Evolutionary conservation across 1,140 invertebrate species (phyloP).

Genomic region (Drosophila hydei): DNA sequence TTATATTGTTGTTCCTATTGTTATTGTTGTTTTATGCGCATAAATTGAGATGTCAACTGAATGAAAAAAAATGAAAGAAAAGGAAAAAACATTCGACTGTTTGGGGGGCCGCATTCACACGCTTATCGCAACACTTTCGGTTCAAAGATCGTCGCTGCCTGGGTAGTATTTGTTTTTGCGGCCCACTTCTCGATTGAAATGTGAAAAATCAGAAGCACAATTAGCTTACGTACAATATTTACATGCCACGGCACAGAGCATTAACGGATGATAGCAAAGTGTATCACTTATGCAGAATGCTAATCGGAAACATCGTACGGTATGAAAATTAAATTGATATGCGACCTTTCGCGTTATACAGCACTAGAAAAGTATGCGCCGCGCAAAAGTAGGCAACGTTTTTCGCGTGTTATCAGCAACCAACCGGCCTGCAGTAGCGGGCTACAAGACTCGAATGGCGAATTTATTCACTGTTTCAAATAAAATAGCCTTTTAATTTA

Average conservation of each 20-base stretch:
- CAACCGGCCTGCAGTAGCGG: too few species aligned
- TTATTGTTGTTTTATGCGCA: constrained; percentile 25
- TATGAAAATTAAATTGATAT: neutral
- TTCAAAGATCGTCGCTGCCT: constrained; percentile 11
- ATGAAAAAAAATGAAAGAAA: constrained; percentile 15
- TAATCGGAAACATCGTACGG: neutral
- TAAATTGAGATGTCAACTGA: constrained; percentile 23
- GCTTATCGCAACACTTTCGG: constrained; percentile 28
- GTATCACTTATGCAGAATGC: neutral
- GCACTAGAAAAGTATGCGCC: neutral
- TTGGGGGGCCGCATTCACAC: constrained; percentile 37
- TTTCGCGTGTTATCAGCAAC: neutral
- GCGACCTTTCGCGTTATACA: neutral
- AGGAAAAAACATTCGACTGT: constrained; percentile 14
- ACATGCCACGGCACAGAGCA: too few species aligned
- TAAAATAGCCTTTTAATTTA: too few species aligned
- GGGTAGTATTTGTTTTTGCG: neutral
- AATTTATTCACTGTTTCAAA: too few species aligned
- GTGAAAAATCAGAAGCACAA: neutral
- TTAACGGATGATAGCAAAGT: too few species aligned
- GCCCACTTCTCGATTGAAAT: neutral
- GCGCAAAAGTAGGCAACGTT: constrained; percentile 19
- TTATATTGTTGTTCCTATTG: constrained; percentile 8
- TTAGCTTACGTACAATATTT: neutral
- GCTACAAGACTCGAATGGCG: too few species aligned